Evolutionary conservation across 2,888 invertebrate genomes (phyloP), one percentile per base, ranked within the genome.

Genomic region (Lochmaea capreae): DNA sequence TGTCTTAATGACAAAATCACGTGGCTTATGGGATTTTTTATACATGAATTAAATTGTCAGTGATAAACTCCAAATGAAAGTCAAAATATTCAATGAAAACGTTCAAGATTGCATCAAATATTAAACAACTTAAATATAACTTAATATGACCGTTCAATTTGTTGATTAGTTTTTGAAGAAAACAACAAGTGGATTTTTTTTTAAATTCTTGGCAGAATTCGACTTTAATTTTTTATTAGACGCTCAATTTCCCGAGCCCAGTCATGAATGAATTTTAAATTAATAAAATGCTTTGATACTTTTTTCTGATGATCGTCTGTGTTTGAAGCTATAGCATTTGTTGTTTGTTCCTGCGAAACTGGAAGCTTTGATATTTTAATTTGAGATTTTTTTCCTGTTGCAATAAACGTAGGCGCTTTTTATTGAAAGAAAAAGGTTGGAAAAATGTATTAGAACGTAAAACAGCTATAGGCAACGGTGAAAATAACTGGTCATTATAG

Each of bases 241-340:
- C 8, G 43, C 62, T 43, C 61, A 61, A 33, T n/a, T 63, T 18
- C 42, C 16, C 14, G 16, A 43, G 43, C 43, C 16, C 69, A 69
- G 62, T 69, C 69, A 69, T 62, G 62, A 69, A 69, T 69, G 69
- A 52, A 49, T 52, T 69, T 69, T 62, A 69, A 69, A 69, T 69
- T 69, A 69, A 69, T 69, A 62, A 62, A 69, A 62, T 18, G 59
- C 69, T 69, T 69, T 69, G 69, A 69, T 69, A 69, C 42, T 42
- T 62, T 63, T 63, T 61, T 39, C 39, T 14, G 61, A 61, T 39
- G 61, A 33, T 33, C 61, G 33, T 61, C 54, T 54, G 54, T 10
- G 16, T 61, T 33, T 61, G 61, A 61, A 61, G 33, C 39, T 33
- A 26, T 12, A 14, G 61, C n/a, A 39, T 61, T 33, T 61, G 61